Conservation (phyloP, 2,797 vertebrate genomes). For the Tangara arthus region DNA sequence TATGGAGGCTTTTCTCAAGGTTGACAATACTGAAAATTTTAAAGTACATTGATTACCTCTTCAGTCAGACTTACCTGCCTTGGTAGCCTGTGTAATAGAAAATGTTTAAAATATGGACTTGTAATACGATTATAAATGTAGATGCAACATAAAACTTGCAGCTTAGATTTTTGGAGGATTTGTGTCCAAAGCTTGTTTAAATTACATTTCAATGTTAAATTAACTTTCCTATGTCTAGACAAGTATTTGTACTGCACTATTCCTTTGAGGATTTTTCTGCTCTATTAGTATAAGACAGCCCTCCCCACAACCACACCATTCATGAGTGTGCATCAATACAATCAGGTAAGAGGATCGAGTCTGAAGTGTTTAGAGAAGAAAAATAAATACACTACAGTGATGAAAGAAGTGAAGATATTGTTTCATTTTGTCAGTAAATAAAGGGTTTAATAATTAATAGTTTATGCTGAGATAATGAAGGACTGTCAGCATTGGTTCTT, state of each 20-base stretch:
- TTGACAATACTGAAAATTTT: not conserved
- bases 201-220: not conserved
- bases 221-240: not conserved
- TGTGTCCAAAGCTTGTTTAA: not conserved
- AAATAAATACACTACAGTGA: not conserved
- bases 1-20: not conserved
- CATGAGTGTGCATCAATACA: rapidly evolving
- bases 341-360: not conserved
- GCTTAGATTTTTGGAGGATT: not conserved
- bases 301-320: not conserved
- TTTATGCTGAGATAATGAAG: slow-evolving; percentile 20
- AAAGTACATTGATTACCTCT: not conserved
- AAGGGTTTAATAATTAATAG: not conserved
- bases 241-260: not conserved
- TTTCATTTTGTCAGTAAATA: slow-evolving; percentile 14
- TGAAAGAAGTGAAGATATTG: not conserved
- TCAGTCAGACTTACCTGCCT: not conserved
- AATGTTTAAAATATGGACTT: not conserved
- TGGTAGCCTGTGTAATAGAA: not conserved
- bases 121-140: not conserved
- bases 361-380: not conserved
- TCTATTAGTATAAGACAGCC: not conserved
- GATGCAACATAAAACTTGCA: not conserved
- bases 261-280: not conserved
- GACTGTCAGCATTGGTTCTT: not conserved